phyloP scores from a whole-genome alignment of 2,888 invertebrate genomes.

The Leucophenga maculata region DNA sequence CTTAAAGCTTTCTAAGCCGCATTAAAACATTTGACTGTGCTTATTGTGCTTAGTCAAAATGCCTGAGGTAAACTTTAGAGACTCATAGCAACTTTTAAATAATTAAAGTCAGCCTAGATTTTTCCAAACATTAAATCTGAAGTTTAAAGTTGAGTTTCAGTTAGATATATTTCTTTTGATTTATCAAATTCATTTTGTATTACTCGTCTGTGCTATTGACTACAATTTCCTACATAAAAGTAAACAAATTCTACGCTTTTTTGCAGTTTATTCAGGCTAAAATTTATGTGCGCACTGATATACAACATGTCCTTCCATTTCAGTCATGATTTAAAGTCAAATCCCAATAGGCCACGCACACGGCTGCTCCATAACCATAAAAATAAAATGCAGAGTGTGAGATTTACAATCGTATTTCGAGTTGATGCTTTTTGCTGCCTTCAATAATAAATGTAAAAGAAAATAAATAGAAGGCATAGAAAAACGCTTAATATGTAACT shows the following conservation, averaged over 20 bases:
- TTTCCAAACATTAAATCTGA: too few species aligned
- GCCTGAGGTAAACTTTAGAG: not conserved
- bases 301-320: not conserved
- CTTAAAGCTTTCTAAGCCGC: too few species aligned
- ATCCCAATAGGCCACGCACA: constrained; percentile 6
- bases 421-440: too few species aligned
- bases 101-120: constrained; percentile 7
- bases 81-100: constrained; percentile 1
- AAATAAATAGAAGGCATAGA: not conserved
- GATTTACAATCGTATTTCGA: too few species aligned
- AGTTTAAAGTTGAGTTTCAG: too few species aligned
- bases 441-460: not conserved
- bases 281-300: constrained; percentile 10
- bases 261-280: not conserved
- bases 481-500: not conserved
- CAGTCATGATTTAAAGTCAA: constrained; percentile 15
- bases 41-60: not conserved
- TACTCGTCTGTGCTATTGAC: too few species aligned
- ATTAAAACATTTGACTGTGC: not conserved
- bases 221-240: not conserved
- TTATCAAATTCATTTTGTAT: too few species aligned
- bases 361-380: not conserved
- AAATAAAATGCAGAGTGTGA: not conserved
- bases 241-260: not conserved
- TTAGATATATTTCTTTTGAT: too few species aligned